Evolutionary conservation across 2,113 vertebrate species (phyloP).

Genomic region (Microtus pennsylvanicus): DNA sequence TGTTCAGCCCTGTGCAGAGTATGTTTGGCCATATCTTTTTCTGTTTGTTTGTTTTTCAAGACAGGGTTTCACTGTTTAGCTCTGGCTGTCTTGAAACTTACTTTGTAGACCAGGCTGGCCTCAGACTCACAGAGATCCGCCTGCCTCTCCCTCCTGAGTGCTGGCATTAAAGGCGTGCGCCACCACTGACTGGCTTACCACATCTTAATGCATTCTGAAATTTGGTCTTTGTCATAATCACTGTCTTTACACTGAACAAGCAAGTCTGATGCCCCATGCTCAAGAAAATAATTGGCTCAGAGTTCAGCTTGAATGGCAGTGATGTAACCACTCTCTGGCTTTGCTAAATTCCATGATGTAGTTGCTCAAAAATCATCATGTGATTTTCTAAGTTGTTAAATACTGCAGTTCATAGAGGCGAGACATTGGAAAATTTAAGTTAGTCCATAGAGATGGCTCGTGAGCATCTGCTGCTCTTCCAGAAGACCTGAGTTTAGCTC

Average conservation of each 20-base stretch:
- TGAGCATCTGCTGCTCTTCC: not conserved
- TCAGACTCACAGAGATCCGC: too few species aligned
- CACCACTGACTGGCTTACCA: too few species aligned
- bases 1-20: not conserved
- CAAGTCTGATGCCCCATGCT: not conserved
- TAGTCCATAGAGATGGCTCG: not conserved
- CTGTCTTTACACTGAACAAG: not conserved
- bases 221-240: not conserved
- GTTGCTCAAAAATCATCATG: not conserved
- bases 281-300: not conserved
- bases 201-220: not conserved
- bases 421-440: not conserved
- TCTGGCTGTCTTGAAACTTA: too few species aligned
- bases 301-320: not conserved
- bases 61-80: too few species aligned
- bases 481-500: not conserved
- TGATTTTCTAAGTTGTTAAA: slow-evolving; percentile 17
- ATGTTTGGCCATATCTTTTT: too few species aligned
- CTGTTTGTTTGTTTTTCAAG: too few species aligned
- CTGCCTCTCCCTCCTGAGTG: too few species aligned
- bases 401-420: not conserved
- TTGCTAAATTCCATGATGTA: not conserved
- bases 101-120: too few species aligned
- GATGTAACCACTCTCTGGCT: not conserved
- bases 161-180: too few species aligned